Base-by-base conservation (phyloP, 2,113 vertebrate genomes). In the Crotalus horridus region DNA sequence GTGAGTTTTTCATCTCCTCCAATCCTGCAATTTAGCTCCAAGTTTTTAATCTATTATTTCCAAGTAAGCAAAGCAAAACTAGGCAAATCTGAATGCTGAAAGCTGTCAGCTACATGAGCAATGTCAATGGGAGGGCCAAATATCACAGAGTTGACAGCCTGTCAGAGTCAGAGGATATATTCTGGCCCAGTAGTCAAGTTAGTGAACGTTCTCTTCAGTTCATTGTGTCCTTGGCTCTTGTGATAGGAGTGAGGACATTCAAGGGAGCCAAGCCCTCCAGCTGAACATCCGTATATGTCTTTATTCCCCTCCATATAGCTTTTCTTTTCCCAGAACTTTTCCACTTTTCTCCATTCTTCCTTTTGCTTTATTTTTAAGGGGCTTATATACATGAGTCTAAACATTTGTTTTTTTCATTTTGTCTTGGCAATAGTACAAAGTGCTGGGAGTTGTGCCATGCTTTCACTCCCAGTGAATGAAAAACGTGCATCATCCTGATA, bases 201-300 rank as follows among this genome's bases (percentile, higher is more conserved):
- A 87, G 88, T 55, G 87, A 85, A 86, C 55, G 53, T 93, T 85
- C 74, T 59, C 92, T 90, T 48, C 88, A 61, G 88, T 90, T 93
- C 92, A 86, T 17, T 86, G 85, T 90, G 92, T 93, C 74, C 92
- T 90, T 93, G 88, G 92, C 92, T 86, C 69, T 93, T 61, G 46
- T 39, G 24, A 89, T 53, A 61, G 29, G 46, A 26, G 43, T 51
- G 55, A 93, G 55, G 88, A 90, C 54, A 61, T 39, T 26, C 33
- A 92, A 26, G 23, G 43, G 87, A 92, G 87, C 69, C 43, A 93
- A 93, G 69, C 3, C 29, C 53, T 89, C 61, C 9, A 56, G 53
- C 11, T n/a, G 92, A 92, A n/a, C 69, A 86, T 85, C 87, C 39
- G 39, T 85, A 89, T 81, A 89, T 51, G 20, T 92, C 92, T 69